Base-by-base conservation (phyloP, 2,797 vertebrate species). In the Sebastes alutus region DNA sequence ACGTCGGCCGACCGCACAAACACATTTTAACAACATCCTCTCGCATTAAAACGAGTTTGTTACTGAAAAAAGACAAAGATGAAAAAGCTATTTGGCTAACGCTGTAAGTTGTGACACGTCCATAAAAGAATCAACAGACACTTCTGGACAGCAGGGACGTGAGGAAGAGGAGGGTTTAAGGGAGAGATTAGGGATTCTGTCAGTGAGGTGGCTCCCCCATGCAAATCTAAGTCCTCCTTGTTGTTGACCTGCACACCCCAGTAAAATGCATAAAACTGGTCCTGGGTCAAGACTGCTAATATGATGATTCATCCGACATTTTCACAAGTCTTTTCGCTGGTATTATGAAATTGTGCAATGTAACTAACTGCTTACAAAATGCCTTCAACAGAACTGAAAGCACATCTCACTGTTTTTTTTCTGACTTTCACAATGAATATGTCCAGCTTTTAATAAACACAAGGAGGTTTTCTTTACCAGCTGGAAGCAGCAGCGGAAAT, bases 191-290 rank as follows among this genome's bases (percentile, higher is more conserved):
- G 75, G 77, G 74, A 86, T 87, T 63, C 81, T 86, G 86, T 91
- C 85, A 92, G 92, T 92, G 90, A 92, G 90, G 89, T 86, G 85
- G 82, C 81, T 87, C 74, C 90, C 90, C 87, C 93, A 93, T 95
- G 93, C 93, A 95, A 86, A 89, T 88, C 81, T 87, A 88, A 91
- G 84, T 92, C 84, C 92, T 93, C 93, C 94, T 91, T 92, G 90
- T 95, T 95, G 95, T 95, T 94, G 94, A 95, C 93, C 93, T 94
- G 89, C 91, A 94, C 92, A 82, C 82, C 77, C 92, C 75, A 62
- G 56, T 79, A 70, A 61, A 90, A 85, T 74, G 66, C 23, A 84
- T 77, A 85, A 82, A 86, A 84, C 60, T 75, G 65, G 22, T 66
- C 66, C 38, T 71, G 64, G 64, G 77, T 84, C 59, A 74, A 62